Conservation (phyloP, 2,888 invertebrate genomes). For the Plagodis dolabraria region DNA sequence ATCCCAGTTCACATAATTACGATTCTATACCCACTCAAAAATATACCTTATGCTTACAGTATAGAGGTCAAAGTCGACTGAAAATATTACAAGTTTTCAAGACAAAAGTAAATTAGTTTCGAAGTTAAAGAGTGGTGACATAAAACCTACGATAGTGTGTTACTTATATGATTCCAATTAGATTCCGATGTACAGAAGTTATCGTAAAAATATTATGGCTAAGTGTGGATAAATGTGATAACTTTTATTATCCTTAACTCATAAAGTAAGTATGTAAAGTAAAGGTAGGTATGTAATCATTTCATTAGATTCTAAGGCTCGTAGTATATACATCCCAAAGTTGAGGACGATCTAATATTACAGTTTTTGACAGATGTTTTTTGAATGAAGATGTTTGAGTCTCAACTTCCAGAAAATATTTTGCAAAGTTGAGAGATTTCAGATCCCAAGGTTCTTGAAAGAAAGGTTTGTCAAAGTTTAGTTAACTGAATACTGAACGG, state of each 20-base stretch:
- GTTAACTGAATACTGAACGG: too few relatives aligned
- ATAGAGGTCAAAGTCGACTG: background rate
- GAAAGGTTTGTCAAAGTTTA: too few relatives aligned
- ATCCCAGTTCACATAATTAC: background rate
- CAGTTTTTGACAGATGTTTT: too few relatives aligned
- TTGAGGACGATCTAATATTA: too few relatives aligned
- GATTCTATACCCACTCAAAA: background rate
- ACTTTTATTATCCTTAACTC: background rate
- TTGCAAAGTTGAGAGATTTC: too few relatives aligned
- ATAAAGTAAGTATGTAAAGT: too few relatives aligned
- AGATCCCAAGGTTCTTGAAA: too few relatives aligned
- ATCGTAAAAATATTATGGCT: constrained; percentile 16
- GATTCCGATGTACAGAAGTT: constrained; percentile 24
- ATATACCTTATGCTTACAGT: background rate
- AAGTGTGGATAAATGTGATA: background rate
- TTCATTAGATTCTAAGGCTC: too few relatives aligned
- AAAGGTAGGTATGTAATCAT: too few relatives aligned
- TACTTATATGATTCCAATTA: constrained; percentile 35
- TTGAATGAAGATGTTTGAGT: too few relatives aligned
- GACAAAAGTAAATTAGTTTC: constrained; percentile 40
- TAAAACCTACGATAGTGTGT: constrained; percentile 40
- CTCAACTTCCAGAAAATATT: too few relatives aligned
- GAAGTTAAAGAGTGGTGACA: constrained; percentile 37
- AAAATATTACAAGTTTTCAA: background rate
- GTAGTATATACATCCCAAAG: too few relatives aligned